Conservation (phyloP, 2,888 invertebrate genomes). For the Drosophila fulvimacula region DNA sequence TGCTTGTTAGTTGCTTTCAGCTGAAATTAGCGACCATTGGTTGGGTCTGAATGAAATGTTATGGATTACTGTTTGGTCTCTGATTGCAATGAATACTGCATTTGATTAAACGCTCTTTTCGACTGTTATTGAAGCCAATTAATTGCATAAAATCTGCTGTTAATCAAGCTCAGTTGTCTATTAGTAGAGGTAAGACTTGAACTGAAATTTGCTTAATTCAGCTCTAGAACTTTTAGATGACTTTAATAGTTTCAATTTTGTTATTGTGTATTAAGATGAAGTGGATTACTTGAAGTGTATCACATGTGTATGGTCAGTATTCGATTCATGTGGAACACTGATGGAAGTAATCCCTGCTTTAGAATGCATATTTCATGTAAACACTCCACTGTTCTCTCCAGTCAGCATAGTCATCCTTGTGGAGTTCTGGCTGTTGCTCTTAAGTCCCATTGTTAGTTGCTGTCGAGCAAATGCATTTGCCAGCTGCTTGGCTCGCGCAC, state of each 20-base stretch:
- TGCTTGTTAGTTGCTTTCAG: constrained; percentile 60
- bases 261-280: background rate
- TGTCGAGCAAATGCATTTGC: constrained; percentile 28
- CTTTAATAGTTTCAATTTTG: no score
- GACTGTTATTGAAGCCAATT: constrained; percentile 35
- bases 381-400: constrained; percentile 1
- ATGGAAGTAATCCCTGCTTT: constrained; percentile 8
- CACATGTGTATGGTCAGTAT: background rate
- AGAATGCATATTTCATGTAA: constrained; percentile 5
- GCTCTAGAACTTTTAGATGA: background rate
- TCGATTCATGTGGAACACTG: background rate
- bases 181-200: background rate
- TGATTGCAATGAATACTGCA: constrained; percentile 12
- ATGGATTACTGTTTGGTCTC: constrained; percentile 23
- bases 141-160: constrained; percentile 4
- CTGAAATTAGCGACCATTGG: constrained; percentile 59
- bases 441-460: constrained; percentile 41
- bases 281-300: no score
- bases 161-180: no score
- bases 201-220: background rate
- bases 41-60: constrained; percentile 14
- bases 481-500: constrained; percentile 21
- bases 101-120: constrained; percentile 41
- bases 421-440: constrained; percentile 4
- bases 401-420: background rate